Evolutionary conservation across 2,888 invertebrate species (phyloP).

Genomic region (Agrochola litura): DNA sequence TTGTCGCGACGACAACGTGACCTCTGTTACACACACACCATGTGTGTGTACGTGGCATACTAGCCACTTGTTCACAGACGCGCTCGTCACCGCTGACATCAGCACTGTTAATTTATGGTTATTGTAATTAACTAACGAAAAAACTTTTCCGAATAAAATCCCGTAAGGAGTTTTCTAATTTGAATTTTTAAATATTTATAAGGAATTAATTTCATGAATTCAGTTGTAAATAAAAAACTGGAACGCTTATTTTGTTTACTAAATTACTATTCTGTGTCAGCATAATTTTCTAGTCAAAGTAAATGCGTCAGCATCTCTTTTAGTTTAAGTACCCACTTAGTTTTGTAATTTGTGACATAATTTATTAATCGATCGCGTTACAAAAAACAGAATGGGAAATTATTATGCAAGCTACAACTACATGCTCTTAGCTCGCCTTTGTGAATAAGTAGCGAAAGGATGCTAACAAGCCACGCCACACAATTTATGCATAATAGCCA

Average conservation of each 20-base stretch:
- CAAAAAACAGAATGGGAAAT: constrained; percentile 31
- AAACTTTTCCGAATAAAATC: constrained; percentile 56
- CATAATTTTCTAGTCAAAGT: constrained; percentile 43
- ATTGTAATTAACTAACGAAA: constrained; percentile 64
- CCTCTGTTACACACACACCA: constrained; percentile 61
- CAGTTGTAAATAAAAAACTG: constrained; percentile 60
- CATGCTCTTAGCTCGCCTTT: constrained; percentile 47
- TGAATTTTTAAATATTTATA: constrained; percentile 69
- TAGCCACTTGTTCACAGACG: constrained; percentile 32
- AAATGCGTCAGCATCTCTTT: constrained; percentile 30
- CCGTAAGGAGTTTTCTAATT: constrained; percentile 62
- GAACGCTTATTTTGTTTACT: constrained; percentile 56
- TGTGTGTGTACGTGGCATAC: constrained; percentile 39
- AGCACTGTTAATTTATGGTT: constrained; percentile 58
- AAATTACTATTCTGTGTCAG: constrained; percentile 58
- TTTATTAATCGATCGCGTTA: constrained; percentile 31
- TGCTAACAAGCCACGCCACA: constrained; percentile 42
- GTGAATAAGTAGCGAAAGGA: constrained; percentile 57
- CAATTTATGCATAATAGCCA: constrained; percentile 51
- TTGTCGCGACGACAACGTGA: constrained; percentile 71
- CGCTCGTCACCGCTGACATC: constrained; percentile 51
- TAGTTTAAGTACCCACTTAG: neutral
- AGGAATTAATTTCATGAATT: constrained; percentile 64
- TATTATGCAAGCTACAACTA: constrained; percentile 34
- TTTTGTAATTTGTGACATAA: constrained; percentile 5